phyloP scores from a whole-genome alignment of 2,113 vertebrate species.

The Tauraco erythrolophus region DNA sequence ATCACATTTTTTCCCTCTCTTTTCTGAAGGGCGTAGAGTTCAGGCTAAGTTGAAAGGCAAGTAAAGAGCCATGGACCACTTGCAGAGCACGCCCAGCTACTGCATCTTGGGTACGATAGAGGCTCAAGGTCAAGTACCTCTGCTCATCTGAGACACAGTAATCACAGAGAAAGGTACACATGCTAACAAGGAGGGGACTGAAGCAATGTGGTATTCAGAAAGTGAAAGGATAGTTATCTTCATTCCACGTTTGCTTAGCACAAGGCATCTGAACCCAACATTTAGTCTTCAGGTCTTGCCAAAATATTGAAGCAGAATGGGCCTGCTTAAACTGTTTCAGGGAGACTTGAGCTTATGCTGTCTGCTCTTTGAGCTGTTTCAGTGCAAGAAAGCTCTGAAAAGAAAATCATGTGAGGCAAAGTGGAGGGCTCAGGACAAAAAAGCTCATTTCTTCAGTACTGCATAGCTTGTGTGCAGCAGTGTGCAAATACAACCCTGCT shows the following conservation, averaged over 20 bases:
- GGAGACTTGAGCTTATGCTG: neutral
- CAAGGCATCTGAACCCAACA: neutral
- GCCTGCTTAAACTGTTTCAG: neutral
- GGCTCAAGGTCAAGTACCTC: neutral
- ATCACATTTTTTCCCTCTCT: neutral
- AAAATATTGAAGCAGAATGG: neutral
- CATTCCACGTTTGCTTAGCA: accelerated
- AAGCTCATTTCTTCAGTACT: neutral
- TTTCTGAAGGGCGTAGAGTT: neutral
- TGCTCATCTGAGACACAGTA: neutral
- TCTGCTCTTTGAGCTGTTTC: neutral
- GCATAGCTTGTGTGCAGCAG: neutral
- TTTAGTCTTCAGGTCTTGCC: neutral
- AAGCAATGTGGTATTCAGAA: neutral
- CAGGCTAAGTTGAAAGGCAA: neutral
- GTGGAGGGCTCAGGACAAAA: neutral
- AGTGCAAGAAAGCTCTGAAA: neutral
- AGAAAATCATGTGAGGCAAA: neutral
- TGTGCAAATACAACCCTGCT: neutral
- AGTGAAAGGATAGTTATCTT: neutral
- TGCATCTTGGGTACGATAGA: neutral
- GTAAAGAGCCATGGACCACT: neutral
- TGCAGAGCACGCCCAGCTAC: neutral
- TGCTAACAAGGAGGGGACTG: neutral
- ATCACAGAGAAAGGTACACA: neutral